Evolutionary conservation across 1,140 invertebrate species (phyloP).

Genomic region (Meteorus sp.): DNA sequence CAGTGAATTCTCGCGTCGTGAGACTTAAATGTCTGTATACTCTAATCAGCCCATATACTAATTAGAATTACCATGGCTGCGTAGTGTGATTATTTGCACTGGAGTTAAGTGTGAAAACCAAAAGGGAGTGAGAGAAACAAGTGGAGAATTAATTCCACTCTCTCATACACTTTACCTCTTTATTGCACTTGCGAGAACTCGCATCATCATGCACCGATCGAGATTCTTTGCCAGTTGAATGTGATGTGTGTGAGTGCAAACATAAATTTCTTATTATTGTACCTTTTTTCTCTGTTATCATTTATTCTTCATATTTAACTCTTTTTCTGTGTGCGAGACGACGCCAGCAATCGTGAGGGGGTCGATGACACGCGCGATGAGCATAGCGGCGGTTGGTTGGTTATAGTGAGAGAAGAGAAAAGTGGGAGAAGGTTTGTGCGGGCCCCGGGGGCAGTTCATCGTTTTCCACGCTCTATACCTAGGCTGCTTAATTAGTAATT

Average conservation of each 20-base stretch:
- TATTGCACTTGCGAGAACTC: too few species aligned
- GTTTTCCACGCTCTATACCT: constrained; percentile 12
- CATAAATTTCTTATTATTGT: too few species aligned
- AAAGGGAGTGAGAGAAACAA: not conserved
- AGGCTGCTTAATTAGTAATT: constrained; percentile 21
- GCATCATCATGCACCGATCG: too few species aligned
- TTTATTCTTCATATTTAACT: too few species aligned
- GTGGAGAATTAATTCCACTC: not conserved
- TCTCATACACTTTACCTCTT: too few species aligned
- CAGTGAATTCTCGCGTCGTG: constrained; percentile 6
- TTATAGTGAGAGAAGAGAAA: not conserved
- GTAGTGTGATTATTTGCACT: constrained; percentile 9
- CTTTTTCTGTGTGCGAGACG: too few species aligned
- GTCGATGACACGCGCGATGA: constrained; percentile 12
- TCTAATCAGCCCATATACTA: constrained; percentile 29
- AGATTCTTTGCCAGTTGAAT: too few species aligned
- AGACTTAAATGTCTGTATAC: constrained; percentile 27
- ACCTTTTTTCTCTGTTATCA: too few species aligned
- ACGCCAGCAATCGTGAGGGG: too few species aligned
- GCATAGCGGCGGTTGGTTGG: too few species aligned
- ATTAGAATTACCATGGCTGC: constrained; percentile 22
- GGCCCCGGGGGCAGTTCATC: constrained; percentile 11
- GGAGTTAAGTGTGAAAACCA: not conserved
- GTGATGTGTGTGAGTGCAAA: too few species aligned
- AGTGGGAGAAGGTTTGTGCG: too few species aligned